A percentile compares a stretch with the other conserved stretches of the same genome.
These are phyloP conservation scores for Lanius collurio DNA, from an alignment of 2,113 vertebrate species.

Conservation along the genomic window DNA sequence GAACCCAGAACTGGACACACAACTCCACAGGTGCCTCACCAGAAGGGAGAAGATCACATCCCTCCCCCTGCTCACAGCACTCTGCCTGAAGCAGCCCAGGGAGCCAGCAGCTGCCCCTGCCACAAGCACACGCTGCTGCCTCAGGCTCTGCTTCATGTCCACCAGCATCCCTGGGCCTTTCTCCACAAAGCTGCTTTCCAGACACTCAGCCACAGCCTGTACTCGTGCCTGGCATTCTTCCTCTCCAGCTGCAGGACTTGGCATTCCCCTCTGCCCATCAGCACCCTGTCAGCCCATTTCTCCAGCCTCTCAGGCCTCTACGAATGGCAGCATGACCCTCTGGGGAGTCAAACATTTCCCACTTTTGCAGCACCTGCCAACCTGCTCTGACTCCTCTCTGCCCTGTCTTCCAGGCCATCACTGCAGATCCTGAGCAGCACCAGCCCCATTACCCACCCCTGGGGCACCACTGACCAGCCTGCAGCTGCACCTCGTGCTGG, in stretches of 20 bases:
- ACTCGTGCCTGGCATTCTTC: neutral
- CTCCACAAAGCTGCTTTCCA: neutral
- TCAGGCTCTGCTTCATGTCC: rapidly evolving
- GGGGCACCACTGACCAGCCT: neutral
- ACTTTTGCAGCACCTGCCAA: neutral
- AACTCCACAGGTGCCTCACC: neutral
- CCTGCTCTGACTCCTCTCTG: neutral
- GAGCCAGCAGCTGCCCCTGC: neutral
- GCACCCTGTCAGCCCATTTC: neutral
- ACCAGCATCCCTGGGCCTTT: neutral
- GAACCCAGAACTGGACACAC: neutral
- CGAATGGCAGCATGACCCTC: neutral
- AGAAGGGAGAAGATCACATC: neutral
- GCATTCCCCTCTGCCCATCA: neutral
- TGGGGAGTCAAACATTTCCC: neutral
- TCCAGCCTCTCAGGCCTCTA: neutral
- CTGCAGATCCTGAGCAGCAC: neutral
- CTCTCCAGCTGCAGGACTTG: neutral
- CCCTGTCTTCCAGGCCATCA: neutral
- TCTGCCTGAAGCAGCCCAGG: neutral
- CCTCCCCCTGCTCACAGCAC: neutral
- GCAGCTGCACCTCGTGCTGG: neutral
- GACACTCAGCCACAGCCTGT: neutral
- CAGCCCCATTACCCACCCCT: neutral
- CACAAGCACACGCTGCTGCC: neutral